Percentiles rank a stretch among this genome's conserved stretches.
phyloP scores from a whole-genome alignment of 2,113 vertebrate species.

The Egretta garzetta region DNA sequence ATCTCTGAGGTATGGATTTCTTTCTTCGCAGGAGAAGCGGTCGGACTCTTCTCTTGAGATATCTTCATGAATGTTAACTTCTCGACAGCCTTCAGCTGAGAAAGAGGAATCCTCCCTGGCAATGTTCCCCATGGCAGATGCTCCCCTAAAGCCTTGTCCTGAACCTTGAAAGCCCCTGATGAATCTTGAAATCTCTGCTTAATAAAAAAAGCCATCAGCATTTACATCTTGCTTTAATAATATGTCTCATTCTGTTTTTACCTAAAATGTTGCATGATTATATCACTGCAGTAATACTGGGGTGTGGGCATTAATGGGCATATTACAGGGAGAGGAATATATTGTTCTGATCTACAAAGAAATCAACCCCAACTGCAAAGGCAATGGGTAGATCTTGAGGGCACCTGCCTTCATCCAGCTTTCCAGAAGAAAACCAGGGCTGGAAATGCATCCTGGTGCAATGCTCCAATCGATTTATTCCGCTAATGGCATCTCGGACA shows the following conservation, averaged over 20 bases:
- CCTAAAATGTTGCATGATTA: not conserved
- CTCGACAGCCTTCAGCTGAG: not conserved
- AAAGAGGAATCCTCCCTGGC: not conserved
- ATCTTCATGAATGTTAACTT: rapidly evolving
- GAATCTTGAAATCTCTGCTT: not conserved
- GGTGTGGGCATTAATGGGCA: not conserved
- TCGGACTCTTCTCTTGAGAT: not conserved
- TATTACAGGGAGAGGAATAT: not conserved
- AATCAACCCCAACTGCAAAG: not conserved
- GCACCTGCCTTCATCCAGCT: not conserved
- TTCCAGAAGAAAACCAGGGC: not conserved
- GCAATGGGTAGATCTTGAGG: not conserved
- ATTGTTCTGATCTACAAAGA: not conserved
- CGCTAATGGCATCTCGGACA: not conserved
- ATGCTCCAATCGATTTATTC: rapidly evolving
- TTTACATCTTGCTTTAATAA: not conserved
- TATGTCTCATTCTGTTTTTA: not conserved
- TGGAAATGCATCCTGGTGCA: not conserved
- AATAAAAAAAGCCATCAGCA: not conserved
- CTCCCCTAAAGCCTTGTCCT: not conserved
- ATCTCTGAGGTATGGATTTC: not conserved
- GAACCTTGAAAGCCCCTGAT: not conserved
- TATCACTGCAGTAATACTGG: not conserved
- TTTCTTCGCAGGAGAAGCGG: not conserved
- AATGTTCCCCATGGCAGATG: not conserved